Conservation (phyloP, 2,888 invertebrate species). For the Athrips mouffetella region DNA sequence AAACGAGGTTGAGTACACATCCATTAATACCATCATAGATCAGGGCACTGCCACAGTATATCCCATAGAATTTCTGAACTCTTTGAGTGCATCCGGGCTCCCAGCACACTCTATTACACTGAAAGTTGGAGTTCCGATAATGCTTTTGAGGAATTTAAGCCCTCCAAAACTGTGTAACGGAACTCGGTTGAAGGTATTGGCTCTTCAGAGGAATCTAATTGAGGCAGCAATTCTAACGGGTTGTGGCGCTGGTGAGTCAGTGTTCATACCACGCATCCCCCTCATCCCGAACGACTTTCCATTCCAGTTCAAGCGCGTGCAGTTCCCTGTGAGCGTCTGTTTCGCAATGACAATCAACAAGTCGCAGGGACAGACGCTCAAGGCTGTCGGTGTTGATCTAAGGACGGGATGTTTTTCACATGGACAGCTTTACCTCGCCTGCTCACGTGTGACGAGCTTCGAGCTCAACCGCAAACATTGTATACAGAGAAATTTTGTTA, state of each 20-base stretch:
- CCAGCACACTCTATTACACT: constrained; percentile 20
- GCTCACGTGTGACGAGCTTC: too few species aligned
- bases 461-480: too few species aligned
- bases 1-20: background rate
- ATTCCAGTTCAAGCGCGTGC: too few species aligned
- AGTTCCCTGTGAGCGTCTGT: too few species aligned
- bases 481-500: too few species aligned
- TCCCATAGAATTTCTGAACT: constrained; percentile 28
- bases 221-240: constrained; percentile 26
- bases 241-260: constrained; percentile 18
- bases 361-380: too few species aligned
- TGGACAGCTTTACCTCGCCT: too few species aligned
- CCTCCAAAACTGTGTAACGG: constrained; percentile 19
- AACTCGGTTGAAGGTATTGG: constrained; percentile 15
- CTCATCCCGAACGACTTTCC: too few species aligned
- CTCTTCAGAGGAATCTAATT: constrained; percentile 19
- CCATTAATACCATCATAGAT: constrained; percentile 6
- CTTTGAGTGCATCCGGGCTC: constrained; percentile 25
- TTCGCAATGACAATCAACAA: too few species aligned
- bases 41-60: constrained; percentile 24
- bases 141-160: constrained; percentile 20
- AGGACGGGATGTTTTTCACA: too few species aligned
- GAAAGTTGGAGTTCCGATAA: constrained; percentile 22
- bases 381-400: too few species aligned
- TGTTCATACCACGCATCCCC: too few species aligned